Evolutionary conservation across 2,888 invertebrate species (phyloP).

Genomic region (Calameuta pallipes): DNA sequence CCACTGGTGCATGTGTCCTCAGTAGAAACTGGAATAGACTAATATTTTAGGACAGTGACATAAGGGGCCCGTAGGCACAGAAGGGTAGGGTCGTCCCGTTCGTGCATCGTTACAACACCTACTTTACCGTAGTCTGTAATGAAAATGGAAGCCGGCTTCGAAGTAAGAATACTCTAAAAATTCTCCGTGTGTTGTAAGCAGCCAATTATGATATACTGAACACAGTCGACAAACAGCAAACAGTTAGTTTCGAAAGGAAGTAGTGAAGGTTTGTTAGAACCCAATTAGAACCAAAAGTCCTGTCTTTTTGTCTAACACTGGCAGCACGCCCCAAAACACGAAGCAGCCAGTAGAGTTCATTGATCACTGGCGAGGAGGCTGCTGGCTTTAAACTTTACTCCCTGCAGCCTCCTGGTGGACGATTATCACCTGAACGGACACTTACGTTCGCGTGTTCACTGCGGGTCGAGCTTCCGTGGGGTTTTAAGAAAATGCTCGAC

Average conservation of each 20-base stretch:
- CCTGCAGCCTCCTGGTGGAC: background rate
- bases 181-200: too few relatives aligned
- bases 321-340: conserved; percentile 54
- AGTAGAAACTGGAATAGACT: background rate
- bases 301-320: conserved; percentile 24
- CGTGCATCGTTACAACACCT: background rate
- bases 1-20: background rate
- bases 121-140: conserved; percentile 1
- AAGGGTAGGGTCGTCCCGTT: conserved; percentile 9
- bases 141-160: too few relatives aligned
- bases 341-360: conserved; percentile 52
- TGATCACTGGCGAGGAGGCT: conserved; percentile 42
- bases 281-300: too few relatives aligned
- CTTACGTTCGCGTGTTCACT: conserved; percentile 5
- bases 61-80: background rate
- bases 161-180: too few relatives aligned
- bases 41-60: conserved; percentile 1
- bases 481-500: conserved; percentile 6
- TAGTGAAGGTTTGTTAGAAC: too few relatives aligned
- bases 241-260: background rate
- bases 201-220: too few relatives aligned
- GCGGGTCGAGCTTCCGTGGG: conserved; percentile 4
- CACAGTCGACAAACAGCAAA: background rate
- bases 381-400: background rate
- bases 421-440: background rate